These are phyloP conservation scores for Dendrolimus pini DNA, from an alignment of 2,888 invertebrate genomes.

Conservation along the genomic window DNA sequence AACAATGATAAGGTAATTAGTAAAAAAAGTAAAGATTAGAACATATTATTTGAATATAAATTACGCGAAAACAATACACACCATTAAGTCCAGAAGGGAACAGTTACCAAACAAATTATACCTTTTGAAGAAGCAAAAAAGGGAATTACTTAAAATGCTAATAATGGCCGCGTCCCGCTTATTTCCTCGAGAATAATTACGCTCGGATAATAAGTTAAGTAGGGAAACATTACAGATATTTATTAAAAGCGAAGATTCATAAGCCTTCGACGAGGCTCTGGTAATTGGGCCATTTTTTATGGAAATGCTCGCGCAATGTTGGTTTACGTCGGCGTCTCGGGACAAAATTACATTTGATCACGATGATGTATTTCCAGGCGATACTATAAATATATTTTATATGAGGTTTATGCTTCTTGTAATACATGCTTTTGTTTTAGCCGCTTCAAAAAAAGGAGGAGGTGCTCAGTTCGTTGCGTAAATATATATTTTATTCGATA, in stretches of 20 bases:
- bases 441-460: too few species aligned
- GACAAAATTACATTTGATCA: too few species aligned
- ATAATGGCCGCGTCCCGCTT: not conserved
- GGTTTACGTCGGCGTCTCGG: not conserved
- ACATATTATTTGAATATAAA: not conserved
- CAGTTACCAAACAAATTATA: not conserved
- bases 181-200: not conserved
- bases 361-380: too few species aligned
- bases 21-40: too few species aligned
- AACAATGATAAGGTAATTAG: too few species aligned
- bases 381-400: too few species aligned
- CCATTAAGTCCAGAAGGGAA: not conserved
- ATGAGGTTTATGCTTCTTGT: too few species aligned
- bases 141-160: not conserved
- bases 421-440: too few species aligned
- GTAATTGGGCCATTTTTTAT: constrained; percentile 28
- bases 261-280: constrained; percentile 23
- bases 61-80: not conserved
- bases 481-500: too few species aligned
- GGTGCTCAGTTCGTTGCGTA: too few species aligned
- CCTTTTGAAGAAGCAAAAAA: not conserved
- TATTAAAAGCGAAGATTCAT: constrained; percentile 25
- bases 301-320: constrained; percentile 9
- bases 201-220: constrained; percentile 34
- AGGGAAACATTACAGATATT: constrained; percentile 31